A percentile compares a stretch with the other conserved stretches of the same genome.
Evolutionary conservation across 2,797 vertebrate genomes (phyloP).

Genomic region (Falco columbarius): DNA sequence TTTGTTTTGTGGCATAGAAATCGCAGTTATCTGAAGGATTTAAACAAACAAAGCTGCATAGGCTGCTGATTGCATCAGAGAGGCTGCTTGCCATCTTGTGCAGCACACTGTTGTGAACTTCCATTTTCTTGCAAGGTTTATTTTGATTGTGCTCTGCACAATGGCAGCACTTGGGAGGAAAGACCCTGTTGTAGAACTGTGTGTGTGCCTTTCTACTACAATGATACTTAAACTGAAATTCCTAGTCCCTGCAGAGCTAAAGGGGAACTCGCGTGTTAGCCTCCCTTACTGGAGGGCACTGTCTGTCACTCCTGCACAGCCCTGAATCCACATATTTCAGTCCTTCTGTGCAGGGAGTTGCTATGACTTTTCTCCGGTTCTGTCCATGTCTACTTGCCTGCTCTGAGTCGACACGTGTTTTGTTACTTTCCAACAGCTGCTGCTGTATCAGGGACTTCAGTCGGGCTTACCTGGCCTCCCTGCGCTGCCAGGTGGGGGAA

Average conservation of each 20-base stretch:
- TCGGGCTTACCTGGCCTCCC: background rate
- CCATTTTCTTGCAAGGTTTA: background rate
- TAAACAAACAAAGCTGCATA: background rate
- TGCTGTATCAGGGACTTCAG: background rate
- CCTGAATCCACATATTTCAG: background rate
- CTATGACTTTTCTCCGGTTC: background rate
- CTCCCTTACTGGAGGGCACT: background rate
- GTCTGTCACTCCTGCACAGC: background rate
- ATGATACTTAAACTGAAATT: background rate
- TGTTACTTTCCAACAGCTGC: background rate
- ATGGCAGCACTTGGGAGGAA: background rate
- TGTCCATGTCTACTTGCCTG: background rate
- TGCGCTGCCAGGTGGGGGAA: too few relatives aligned
- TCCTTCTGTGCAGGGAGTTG: background rate
- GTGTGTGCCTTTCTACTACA: background rate
- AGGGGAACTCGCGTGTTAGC: fast-evolving
- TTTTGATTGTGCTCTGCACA: background rate
- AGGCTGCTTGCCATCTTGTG: background rate
- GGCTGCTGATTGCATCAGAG: background rate
- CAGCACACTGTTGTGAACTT: background rate
- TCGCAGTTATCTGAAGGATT: background rate
- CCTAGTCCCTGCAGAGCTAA: background rate
- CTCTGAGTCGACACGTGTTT: fast-evolving
- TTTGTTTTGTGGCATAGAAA: background rate
- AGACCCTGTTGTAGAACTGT: background rate